Conservation (phyloP, 2,888 invertebrate genomes). For the Athripsodes cinereus region DNA sequence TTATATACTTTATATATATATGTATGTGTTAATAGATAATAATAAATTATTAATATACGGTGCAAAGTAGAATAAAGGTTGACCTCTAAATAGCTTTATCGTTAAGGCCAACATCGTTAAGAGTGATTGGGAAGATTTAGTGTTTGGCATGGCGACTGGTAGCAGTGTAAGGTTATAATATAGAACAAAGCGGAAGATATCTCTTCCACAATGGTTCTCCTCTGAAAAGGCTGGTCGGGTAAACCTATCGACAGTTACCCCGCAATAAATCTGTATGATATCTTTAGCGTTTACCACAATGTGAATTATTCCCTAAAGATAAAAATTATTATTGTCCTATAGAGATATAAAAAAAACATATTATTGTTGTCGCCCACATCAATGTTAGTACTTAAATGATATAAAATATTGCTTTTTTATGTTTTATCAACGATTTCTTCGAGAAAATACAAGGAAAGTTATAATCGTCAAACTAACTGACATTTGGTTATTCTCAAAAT, state of each 20-base stretch:
- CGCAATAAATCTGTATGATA: conserved; percentile 23
- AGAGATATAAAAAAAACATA: background rate
- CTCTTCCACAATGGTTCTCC: conserved; percentile 8
- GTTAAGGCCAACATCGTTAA: conserved; percentile 8
- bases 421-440: too few species aligned
- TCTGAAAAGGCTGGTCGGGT: conserved; percentile 10
- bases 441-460: too few species aligned
- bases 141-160: conserved; percentile 12
- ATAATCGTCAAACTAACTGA: too few species aligned
- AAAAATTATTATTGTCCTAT: background rate
- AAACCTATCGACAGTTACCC: conserved; percentile 17
- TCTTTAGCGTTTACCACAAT: conserved; percentile 10
- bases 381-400: too few species aligned
- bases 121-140: conserved; percentile 18
- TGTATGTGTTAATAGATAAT: too few species aligned
- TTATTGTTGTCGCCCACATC: background rate
- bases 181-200: conserved; percentile 16
- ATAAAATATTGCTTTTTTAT: too few species aligned
- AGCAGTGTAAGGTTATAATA: background rate
- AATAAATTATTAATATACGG: background rate
- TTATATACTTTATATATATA: too few species aligned
- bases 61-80: background rate
- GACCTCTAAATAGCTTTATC: conserved; percentile 7
- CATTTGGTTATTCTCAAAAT: too few species aligned
- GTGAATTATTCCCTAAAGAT: conserved; percentile 5